Base-by-base conservation (phyloP, 2,113 vertebrate species). In the Protobothrops flavoviridis region DNA sequence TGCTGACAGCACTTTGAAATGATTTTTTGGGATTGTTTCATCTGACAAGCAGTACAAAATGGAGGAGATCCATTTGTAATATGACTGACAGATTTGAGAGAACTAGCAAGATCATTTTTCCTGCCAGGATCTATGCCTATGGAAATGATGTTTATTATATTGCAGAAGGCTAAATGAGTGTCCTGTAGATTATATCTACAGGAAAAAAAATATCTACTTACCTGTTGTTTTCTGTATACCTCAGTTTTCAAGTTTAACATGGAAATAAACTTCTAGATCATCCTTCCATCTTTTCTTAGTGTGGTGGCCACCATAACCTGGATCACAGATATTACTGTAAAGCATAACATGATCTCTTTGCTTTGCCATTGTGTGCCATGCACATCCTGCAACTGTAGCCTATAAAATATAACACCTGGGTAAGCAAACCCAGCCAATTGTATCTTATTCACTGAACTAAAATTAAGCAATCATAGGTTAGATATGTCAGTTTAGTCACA, bases 1-100 rank as follows among this genome's bases (percentile, higher is more conserved):
- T 95, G 90, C 52, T 92, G 86, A n/a, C n/a, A 94, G 56, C 6
- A 95, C 39, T 94, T 93, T 91, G 69, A 53, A 95, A 92, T 33
- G 74, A 3, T 87, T 90, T 21, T 50, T 81, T 86, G 26, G 21
- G 11, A 48, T 48, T 90, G 24, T 33, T 92, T 24, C 29, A 0
- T 0, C 43, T 94, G 93, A 90, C 23, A 93, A 93, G 50, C 0
- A 0, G 15, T 88, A 11, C 11, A 61, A 24, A 43, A 69, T 26
- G 5, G 24, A 69, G 53, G 88, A 1, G 53, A 91, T 64, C 53
- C 43, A 26, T 93, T 91, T 85, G 74, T 90, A 53, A 86, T 91
- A 39, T 91, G 85, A 87, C 12, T 91, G 39, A 59, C 48, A 85
- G 0, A 50, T 94, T 94, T 92, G 17, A 20, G 2, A 24, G 90